Evolutionary conservation across 2,113 vertebrate genomes (phyloP).

Genomic region (Rhabdornis inornatus): DNA sequence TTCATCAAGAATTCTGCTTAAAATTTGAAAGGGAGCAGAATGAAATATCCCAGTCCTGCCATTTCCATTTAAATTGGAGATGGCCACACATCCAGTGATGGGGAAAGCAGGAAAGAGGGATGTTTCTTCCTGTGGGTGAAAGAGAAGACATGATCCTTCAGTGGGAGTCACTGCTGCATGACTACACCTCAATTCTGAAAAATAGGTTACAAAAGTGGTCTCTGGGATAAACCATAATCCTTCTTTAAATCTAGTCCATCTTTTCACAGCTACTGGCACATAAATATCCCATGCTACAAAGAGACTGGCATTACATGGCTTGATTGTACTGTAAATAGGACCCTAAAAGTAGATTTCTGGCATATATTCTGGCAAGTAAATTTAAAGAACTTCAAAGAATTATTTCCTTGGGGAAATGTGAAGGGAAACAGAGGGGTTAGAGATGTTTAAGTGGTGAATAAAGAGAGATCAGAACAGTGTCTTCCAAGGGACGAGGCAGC

Average conservation of each 20-base stretch:
- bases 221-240: fast-evolving
- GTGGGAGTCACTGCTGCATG: not conserved
- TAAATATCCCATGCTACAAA: not conserved
- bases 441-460: not conserved
- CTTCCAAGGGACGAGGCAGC: not conserved
- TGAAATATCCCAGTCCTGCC: fast-evolving
- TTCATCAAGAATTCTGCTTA: not conserved
- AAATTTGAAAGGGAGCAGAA: not conserved
- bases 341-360: not conserved
- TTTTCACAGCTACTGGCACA: not conserved
- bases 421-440: not conserved
- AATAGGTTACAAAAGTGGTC: not conserved
- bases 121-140: not conserved
- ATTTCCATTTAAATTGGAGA: not conserved
- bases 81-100: too few species aligned
- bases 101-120: not conserved
- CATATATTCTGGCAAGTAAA: not conserved
- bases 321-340: not conserved
- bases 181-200: too few species aligned
- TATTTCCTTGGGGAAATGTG: not conserved
- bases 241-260: not conserved
- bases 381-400: not conserved
- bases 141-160: not conserved
- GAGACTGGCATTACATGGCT: not conserved
- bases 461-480: not conserved